Conservation (phyloP, 2,888 invertebrate genomes). For the Drosophila ezoana region DNA sequence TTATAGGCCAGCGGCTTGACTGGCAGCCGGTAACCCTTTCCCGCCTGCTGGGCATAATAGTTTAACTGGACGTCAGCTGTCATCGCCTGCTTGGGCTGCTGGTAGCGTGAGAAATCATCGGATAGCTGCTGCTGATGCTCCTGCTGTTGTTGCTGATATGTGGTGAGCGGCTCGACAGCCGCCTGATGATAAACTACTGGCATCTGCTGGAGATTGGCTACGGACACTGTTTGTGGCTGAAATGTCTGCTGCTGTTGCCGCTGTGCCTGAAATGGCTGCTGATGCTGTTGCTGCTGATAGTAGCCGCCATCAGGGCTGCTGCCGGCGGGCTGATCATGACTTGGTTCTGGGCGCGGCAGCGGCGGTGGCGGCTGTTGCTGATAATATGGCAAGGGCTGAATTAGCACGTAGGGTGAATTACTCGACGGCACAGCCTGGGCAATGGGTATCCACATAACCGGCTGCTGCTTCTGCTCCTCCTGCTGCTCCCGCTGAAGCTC, state of each 20-base stretch:
- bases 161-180: neutral
- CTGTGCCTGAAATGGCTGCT: too few relatives aligned
- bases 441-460: slow-evolving; percentile 3
- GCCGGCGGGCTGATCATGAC: neutral
- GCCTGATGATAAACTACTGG: neutral
- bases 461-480: neutral
- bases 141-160: neutral
- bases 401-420: neutral
- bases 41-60: neutral
- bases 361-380: neutral
- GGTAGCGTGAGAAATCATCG: neutral
- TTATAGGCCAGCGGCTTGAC: neutral
- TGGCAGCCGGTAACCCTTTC: neutral
- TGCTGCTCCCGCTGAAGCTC: neutral
- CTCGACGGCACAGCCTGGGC: neutral
- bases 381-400: neutral
- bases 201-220: neutral
- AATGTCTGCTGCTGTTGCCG: neutral
- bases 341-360: neutral
- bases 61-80: neutral
- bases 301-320: neutral
- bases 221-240: neutral
- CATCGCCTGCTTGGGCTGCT: neutral
- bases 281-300: neutral
- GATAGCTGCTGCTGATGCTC: neutral